These are phyloP conservation scores for Drosophila novamexicana DNA, from an alignment of 1,140 invertebrate species.

Conservation along the genomic window DNA sequence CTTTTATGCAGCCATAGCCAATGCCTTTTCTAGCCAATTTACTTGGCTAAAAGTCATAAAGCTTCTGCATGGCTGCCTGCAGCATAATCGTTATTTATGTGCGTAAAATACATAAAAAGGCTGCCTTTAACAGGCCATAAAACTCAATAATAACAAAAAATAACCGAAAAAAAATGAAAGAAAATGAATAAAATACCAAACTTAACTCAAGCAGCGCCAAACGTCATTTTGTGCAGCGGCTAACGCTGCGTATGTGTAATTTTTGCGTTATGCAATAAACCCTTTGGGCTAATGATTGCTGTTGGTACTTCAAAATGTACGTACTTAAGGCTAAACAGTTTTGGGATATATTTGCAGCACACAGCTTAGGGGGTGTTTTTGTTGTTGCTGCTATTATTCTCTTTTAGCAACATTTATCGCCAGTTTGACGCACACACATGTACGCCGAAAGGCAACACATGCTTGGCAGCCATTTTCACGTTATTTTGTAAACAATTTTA, in stretches of 20 bases:
- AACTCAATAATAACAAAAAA: conserved; percentile 24
- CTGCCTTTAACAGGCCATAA: conserved; percentile 66
- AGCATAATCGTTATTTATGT: conserved; percentile 78
- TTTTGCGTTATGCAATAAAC: conserved; percentile 45
- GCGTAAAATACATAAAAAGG: conserved; percentile 80
- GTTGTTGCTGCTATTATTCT: conserved; percentile 57
- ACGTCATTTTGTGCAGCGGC: conserved; percentile 40
- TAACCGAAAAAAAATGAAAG: no score
- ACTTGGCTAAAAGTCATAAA: conserved; percentile 71
- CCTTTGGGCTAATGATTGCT: conserved; percentile 49
- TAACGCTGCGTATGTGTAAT: conserved; percentile 66
- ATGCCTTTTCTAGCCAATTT: conserved; percentile 52
- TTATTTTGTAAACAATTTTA: conserved; percentile 83
- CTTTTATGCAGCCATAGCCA: conserved; percentile 41
- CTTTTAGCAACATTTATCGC: conserved; percentile 81
- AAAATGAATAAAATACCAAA: background rate
- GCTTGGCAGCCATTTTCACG: conserved; percentile 79
- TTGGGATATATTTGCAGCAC: conserved; percentile 50
- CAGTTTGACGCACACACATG: conserved; percentile 55
- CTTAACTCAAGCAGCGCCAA: conserved; percentile 6
- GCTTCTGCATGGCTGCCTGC: conserved; percentile 56
- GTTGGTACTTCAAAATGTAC: conserved; percentile 65
- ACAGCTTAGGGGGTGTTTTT: conserved; percentile 35
- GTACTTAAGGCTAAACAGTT: conserved; percentile 47
- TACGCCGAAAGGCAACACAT: conserved; percentile 67